A percentile compares a stretch with the other conserved stretches of the same genome.
Evolutionary conservation across 2,113 vertebrate species (phyloP).

Genomic region (Garra rufa): DNA sequence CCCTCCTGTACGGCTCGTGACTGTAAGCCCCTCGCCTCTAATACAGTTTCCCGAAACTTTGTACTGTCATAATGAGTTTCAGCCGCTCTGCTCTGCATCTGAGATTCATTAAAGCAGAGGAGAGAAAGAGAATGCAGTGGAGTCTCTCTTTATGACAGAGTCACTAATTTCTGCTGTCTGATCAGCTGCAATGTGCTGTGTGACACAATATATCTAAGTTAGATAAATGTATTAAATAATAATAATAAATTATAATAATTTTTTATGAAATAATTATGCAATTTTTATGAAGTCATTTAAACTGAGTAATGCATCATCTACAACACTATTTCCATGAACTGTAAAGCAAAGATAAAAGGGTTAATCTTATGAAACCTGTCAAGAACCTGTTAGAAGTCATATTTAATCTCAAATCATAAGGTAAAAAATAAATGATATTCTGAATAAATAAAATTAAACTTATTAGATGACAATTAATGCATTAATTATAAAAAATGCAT

Average conservation of each 20-base stretch:
- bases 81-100: conserved; percentile 5
- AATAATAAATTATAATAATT: too few species aligned
- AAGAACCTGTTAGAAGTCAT: neutral
- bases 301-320: neutral
- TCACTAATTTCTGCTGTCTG: neutral
- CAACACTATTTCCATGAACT: neutral
- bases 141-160: neutral
- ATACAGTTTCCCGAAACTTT: neutral
- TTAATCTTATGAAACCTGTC: neutral
- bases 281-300: neutral
- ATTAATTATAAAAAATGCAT: too few species aligned
- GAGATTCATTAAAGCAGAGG: conserved; percentile 33
- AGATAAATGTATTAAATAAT: too few species aligned
- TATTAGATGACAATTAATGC: neutral
- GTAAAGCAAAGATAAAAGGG: neutral
- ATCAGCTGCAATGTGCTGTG: neutral
- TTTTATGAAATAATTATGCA: neutral
- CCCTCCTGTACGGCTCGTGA: neutral
- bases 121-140: neutral
- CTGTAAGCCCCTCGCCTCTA: neutral
- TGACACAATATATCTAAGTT: too few species aligned
- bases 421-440: neutral
- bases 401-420: neutral
- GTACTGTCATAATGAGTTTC: neutral
- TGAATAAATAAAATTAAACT: neutral